These are phyloP conservation scores for Arrhopalites spinosus DNA, from an alignment of 2,888 invertebrate species.

Conservation along the genomic window DNA sequence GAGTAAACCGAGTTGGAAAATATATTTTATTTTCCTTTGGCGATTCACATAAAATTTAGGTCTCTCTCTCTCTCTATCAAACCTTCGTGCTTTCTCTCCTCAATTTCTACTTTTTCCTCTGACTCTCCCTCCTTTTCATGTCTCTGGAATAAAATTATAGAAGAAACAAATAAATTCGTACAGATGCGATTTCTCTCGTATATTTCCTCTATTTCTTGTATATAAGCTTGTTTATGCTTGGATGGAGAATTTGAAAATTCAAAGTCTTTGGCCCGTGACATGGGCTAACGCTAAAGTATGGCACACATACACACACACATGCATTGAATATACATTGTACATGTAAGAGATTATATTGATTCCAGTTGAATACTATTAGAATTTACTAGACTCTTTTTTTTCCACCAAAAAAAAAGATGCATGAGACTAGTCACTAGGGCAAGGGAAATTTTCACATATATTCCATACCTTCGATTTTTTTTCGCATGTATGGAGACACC, in stretches of 20 bases:
- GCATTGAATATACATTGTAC: background rate
- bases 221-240: slow-evolving; percentile 21
- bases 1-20: too few species aligned
- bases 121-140: background rate
- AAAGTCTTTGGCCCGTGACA: slow-evolving; percentile 29
- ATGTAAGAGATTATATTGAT: slow-evolving; percentile 26
- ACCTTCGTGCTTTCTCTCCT: background rate
- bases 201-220: background rate
- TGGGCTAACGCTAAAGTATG: background rate
- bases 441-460: background rate
- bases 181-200: background rate
- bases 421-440: background rate
- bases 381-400: background rate
- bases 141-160: slow-evolving; percentile 8
- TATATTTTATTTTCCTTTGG: background rate
- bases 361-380: slow-evolving; percentile 12
- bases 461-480: slow-evolving; percentile 11
- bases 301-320: background rate
- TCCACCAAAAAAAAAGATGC: background rate
- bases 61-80: too few species aligned
- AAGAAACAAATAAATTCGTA: slow-evolving; percentile 13
- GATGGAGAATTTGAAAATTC: slow-evolving; percentile 25
- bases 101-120: background rate
- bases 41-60: too few species aligned
- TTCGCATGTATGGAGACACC: background rate